Conservation (phyloP, 64 coral and sea anemone species). For the Stichodactyla helianthus region DNA sequence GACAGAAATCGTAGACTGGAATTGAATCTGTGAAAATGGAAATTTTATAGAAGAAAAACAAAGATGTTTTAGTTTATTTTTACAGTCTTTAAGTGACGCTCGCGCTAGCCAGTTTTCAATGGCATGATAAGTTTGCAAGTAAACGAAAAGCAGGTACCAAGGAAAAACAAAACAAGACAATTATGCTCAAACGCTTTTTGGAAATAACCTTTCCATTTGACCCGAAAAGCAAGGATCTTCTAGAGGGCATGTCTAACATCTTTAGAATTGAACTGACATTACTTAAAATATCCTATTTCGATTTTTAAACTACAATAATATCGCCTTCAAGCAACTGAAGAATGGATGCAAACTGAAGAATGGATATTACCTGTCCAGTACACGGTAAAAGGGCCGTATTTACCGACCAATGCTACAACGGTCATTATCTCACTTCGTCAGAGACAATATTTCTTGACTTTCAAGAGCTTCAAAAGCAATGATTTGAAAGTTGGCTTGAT, state of each 20-base stretch:
- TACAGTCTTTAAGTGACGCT: neutral
- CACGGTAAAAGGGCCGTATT: conserved; percentile 45
- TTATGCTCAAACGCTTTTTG: neutral
- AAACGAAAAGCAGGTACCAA: neutral
- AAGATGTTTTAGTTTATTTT: too few relatives aligned
- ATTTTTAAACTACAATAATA: neutral
- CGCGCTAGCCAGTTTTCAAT: neutral
- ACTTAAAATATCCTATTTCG: neutral
- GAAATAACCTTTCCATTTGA: neutral
- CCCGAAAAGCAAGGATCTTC: neutral
- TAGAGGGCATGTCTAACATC: neutral
- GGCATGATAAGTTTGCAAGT: neutral
- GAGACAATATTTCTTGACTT: neutral
- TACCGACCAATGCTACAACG: conserved; percentile 35
- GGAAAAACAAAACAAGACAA: neutral
- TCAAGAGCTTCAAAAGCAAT: neutral
- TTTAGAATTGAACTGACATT: neutral
- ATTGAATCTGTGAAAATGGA: neutral
- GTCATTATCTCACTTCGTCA: neutral
- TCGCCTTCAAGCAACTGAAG: neutral
- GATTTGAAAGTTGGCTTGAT: neutral
- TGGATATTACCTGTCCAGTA: conserved; percentile 54
- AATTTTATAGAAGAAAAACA: neutral
- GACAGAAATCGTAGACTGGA: neutral
- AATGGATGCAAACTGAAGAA: neutral